Percentiles rank a stretch among this genome's conserved stretches.
These are phyloP conservation scores for Oryzias javanicus DNA, from an alignment of 2,113 vertebrate genomes.

Conservation along the genomic window DNA sequence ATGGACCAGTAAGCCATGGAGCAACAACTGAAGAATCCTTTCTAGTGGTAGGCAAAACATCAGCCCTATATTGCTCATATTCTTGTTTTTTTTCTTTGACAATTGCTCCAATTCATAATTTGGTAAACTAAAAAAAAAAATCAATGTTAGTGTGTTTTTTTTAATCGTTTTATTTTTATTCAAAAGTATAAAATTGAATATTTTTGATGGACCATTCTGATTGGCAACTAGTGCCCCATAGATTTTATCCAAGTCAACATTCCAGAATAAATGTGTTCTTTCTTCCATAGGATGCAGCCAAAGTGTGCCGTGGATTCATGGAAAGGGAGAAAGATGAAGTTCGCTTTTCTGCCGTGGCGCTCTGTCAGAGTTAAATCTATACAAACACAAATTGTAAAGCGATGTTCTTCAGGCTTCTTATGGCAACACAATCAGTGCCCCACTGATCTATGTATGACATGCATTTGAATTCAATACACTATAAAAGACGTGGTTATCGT, in stretches of 20 bases:
- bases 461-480: conserved; percentile 60
- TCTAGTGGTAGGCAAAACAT: conserved; percentile 76
- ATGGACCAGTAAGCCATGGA: conserved; percentile 87
- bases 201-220: too few species aligned
- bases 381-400: conserved; percentile 13
- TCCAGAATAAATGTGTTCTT: neutral
- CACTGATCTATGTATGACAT: conserved; percentile 27
- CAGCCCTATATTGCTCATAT: too few species aligned
- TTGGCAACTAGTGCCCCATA: too few species aligned
- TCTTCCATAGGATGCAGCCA: conserved; percentile 83
- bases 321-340: conserved; percentile 91
- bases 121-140: too few species aligned
- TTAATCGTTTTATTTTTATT: too few species aligned
- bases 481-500: conserved; percentile 47
- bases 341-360: conserved; percentile 92
- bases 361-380: conserved; percentile 80
- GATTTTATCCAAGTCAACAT: neutral
- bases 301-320: conserved; percentile 89
- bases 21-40: conserved; percentile 81
- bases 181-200: too few species aligned
- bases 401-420: conserved; percentile 36
- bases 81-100: too few species aligned
- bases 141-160: too few species aligned
- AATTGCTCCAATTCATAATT: too few species aligned
- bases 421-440: conserved; percentile 35